phyloP scores from a whole-genome alignment of 2,797 vertebrate genomes.

The Parambassis ranga region DNA sequence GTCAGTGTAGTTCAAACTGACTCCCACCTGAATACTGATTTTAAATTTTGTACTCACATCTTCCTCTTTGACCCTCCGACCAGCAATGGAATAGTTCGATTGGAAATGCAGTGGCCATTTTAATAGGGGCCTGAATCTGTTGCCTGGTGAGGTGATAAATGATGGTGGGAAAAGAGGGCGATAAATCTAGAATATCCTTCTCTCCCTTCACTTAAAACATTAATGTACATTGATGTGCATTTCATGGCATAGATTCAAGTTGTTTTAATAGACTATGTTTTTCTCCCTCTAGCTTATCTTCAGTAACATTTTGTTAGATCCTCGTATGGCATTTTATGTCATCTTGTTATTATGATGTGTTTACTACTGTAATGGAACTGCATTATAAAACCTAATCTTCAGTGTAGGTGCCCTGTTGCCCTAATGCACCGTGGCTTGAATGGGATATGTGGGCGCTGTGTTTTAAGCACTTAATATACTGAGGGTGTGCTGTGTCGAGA shows the following conservation, averaged over 20 bases:
- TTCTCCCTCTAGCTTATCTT: neutral
- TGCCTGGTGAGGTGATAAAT: constrained; percentile 60
- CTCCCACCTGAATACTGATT: neutral
- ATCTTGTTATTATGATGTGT: neutral
- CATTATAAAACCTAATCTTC: constrained; percentile 8
- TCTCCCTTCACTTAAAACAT: constrained; percentile 16
- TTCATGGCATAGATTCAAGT: constrained; percentile 8
- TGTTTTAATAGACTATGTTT: constrained; percentile 27
- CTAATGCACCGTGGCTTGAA: neutral
- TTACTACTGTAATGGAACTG: neutral
- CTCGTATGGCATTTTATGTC: neutral
- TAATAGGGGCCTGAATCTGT: constrained; percentile 35
- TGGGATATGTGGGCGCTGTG: neutral
- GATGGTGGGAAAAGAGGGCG: constrained; percentile 9
- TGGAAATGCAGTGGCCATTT: constrained; percentile 42
- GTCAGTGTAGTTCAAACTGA: neutral
- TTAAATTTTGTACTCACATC: neutral
- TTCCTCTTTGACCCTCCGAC: constrained; percentile 10
- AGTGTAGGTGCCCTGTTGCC: neutral
- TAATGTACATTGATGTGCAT: constrained; percentile 26
- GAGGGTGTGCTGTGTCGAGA: neutral
- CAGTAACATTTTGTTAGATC: neutral
- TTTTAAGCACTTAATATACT: neutral
- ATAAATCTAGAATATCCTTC: constrained; percentile 48
- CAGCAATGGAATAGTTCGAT: constrained; percentile 53